These are phyloP conservation scores for Myopa testacea DNA, from an alignment of 2,888 invertebrate genomes.

Conservation along the genomic window DNA sequence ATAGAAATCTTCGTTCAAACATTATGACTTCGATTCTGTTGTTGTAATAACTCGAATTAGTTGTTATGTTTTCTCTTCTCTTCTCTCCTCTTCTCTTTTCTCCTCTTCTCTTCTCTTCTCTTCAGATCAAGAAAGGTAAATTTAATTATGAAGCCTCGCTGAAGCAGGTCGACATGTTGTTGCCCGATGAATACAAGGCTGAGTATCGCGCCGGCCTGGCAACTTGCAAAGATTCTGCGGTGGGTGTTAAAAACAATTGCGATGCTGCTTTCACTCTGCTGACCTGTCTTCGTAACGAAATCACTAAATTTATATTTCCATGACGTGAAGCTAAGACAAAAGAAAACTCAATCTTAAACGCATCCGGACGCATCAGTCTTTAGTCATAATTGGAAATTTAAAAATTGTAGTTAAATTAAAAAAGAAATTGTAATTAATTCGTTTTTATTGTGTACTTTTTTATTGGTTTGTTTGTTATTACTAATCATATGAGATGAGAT, in stretches of 20 bases:
- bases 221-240: conserved; percentile 59
- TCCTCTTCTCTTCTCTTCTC: conserved; percentile 4
- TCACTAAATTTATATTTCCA: conserved; percentile 62
- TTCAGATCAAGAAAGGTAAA: conserved; percentile 67
- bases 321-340: conserved; percentile 40
- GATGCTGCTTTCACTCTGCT: conserved; percentile 61
- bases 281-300: conserved; percentile 56
- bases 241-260: conserved; percentile 65
- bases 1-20: neutral
- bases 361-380: too few relatives aligned
- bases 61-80: too few relatives aligned
- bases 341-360: too few relatives aligned
- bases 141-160: conserved; percentile 60
- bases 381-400: too few relatives aligned
- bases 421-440: too few relatives aligned
- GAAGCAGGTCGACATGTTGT: conserved; percentile 65
- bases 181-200: conserved; percentile 63
- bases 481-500: too few relatives aligned
- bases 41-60: neutral
- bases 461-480: too few relatives aligned
- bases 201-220: conserved; percentile 57
- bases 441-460: too few relatives aligned
- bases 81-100: neutral
- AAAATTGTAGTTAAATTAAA: too few relatives aligned
- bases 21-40: neutral